Evolutionary conservation across 2,888 invertebrate species (phyloP).

Genomic region (Branchinecta sandiegonensis): DNA sequence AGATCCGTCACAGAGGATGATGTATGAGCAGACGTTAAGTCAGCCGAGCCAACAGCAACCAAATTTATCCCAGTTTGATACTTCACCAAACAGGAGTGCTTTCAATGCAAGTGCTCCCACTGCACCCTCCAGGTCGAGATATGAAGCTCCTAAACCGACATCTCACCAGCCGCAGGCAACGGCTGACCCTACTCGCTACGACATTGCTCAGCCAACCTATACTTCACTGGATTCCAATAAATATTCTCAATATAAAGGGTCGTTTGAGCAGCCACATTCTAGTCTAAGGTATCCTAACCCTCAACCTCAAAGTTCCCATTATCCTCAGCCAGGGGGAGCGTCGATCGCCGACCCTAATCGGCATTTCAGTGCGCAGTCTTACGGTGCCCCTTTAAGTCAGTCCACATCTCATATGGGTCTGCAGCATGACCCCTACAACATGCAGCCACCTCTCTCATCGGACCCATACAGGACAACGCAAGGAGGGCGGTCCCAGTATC

Average conservation of each 20-base stretch:
- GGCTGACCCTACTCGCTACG: not conserved
- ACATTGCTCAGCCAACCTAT: conserved; percentile 10
- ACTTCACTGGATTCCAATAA: conserved; percentile 8
- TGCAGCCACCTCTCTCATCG: not conserved
- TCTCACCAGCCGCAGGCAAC: not conserved
- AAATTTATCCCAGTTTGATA: conserved; percentile 4
- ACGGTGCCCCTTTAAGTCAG: conserved; percentile 5
- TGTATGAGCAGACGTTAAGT: not conserved
- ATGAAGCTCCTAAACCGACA: not conserved
- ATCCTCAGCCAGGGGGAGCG: not conserved
- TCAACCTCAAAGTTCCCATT: conserved; percentile 12
- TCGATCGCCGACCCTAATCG: conserved; percentile 7
- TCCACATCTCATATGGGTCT: not conserved
- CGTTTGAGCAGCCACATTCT: conserved; percentile 1
- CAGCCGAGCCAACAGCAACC: not conserved
- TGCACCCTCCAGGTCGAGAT: conserved; percentile 8
- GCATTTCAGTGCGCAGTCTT: not conserved
- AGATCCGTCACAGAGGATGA: conserved; percentile 9
- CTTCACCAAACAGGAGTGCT: conserved; percentile 7
- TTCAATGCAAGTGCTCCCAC: not conserved
- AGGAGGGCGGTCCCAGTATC: not conserved
- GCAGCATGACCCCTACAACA: not conserved
- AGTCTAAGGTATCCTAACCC: conserved; percentile 14
- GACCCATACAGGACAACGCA: not conserved
- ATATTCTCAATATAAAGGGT: conserved; percentile 4